Evolutionary conservation across 2,113 vertebrate species (phyloP).

Genomic region (Meleagris gallopavo): DNA sequence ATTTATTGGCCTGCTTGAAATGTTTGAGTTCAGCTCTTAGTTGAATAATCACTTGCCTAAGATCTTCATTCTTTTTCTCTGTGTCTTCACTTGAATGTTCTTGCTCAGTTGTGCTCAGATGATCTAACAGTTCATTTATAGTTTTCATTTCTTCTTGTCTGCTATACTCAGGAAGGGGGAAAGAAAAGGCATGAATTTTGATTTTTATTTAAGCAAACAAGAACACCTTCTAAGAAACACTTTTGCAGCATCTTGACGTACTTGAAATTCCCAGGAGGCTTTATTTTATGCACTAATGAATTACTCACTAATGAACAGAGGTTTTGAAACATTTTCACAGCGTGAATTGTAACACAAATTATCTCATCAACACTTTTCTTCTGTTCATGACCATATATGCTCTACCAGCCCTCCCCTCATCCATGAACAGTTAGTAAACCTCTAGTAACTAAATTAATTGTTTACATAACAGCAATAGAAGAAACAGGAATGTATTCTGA

Average conservation of each 20-base stretch:
- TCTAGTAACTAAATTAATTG: background rate
- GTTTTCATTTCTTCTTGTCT: slow-evolving; percentile 76
- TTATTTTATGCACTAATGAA: background rate
- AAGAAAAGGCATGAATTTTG: slow-evolving; percentile 32
- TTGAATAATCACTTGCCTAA: slow-evolving; percentile 76
- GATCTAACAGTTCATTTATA: slow-evolving; percentile 78
- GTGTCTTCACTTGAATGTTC: slow-evolving; percentile 77
- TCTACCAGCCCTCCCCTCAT: background rate
- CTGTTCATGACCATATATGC: background rate
- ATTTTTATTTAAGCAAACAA: slow-evolving; percentile 42
- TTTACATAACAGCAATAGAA: background rate
- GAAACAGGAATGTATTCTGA: background rate
- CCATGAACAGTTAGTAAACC: background rate
- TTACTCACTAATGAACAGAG: background rate
- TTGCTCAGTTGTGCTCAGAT: slow-evolving; percentile 70
- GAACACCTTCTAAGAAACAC: slow-evolving; percentile 14
- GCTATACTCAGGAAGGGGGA: slow-evolving; percentile 44
- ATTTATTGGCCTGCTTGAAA: slow-evolving; percentile 69
- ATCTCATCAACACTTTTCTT: background rate
- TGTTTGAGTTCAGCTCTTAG: slow-evolving; percentile 74
- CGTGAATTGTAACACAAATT: background rate
- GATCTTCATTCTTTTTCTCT: slow-evolving; percentile 78
- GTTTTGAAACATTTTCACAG: background rate
- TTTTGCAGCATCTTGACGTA: background rate
- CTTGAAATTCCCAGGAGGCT: slow-evolving; percentile 8